phyloP scores from a whole-genome alignment of 2,113 vertebrate species.

The Notarius quadriscutis region DNA sequence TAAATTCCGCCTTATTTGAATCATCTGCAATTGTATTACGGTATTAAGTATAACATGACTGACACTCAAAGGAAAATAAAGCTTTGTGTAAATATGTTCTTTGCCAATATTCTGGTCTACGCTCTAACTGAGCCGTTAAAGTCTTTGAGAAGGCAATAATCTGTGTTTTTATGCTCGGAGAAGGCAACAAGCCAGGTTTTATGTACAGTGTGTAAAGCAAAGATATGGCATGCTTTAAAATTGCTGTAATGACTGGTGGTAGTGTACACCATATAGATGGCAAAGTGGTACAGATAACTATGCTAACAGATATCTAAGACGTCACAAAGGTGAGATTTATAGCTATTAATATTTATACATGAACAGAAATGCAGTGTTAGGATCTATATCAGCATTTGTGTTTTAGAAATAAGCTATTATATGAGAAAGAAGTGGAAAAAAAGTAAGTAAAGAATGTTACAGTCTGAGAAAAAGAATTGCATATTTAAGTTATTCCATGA shows the following conservation, averaged over 20 bases:
- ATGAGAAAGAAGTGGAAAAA: not conserved
- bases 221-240: slow-evolving; percentile 15
- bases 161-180: slow-evolving; percentile 5
- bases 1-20: slow-evolving; percentile 21
- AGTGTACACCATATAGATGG: not conserved
- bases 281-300: not conserved
- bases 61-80: not conserved
- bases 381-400: not conserved
- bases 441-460: not conserved
- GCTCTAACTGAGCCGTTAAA: not conserved
- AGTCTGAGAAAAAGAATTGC: not conserved
- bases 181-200: slow-evolving; percentile 2
- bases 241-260: not conserved
- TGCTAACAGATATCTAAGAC: not conserved
- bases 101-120: not conserved
- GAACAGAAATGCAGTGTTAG: not conserved
- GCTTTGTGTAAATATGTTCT: slow-evolving; percentile 12
- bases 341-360: slow-evolving; percentile 1
- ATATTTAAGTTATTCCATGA: too few species aligned
- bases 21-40: slow-evolving; percentile 23
- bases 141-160: not conserved
- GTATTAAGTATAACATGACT: not conserved
- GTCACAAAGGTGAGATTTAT: not conserved
- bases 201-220: slow-evolving; percentile 17
- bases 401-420: slow-evolving; percentile 4